phyloP scores from a whole-genome alignment of 2,797 vertebrate species.

The Cossypha polioptera region DNA sequence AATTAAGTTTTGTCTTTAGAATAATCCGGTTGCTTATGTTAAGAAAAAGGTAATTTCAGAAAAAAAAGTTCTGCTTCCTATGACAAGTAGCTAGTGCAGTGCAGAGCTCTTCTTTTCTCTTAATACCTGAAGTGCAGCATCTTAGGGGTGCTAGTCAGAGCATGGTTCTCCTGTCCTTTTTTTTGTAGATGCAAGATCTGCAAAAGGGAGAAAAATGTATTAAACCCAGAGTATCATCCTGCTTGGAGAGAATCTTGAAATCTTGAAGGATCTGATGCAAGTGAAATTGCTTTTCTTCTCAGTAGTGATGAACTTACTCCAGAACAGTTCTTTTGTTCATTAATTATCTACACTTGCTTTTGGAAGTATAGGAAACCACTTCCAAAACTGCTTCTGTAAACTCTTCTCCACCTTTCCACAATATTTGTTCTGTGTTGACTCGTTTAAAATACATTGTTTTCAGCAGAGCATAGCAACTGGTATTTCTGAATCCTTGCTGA shows the following conservation, averaged over 20 bases:
- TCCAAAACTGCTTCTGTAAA: not conserved
- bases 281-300: not conserved
- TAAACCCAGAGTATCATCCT: not conserved
- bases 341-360: not conserved
- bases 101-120: not conserved
- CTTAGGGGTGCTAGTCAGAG: not conserved
- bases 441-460: not conserved
- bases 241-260: not conserved
- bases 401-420: not conserved
- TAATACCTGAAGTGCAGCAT: accelerated
- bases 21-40: not conserved
- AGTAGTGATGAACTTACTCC: not conserved
- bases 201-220: not conserved
- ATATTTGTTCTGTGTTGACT: not conserved
- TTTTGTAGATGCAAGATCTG: not conserved
- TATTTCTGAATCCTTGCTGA: not conserved
- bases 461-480: not conserved
- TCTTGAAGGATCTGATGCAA: not conserved
- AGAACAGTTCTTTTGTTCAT: not conserved
- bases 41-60: not conserved
- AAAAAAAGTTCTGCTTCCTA: not conserved
- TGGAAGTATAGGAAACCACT: not conserved
- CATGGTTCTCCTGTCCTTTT: not conserved
- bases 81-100: not conserved
- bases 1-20: not conserved